Conservation (phyloP, 2,888 invertebrate genomes). For the Amiota communis region DNA sequence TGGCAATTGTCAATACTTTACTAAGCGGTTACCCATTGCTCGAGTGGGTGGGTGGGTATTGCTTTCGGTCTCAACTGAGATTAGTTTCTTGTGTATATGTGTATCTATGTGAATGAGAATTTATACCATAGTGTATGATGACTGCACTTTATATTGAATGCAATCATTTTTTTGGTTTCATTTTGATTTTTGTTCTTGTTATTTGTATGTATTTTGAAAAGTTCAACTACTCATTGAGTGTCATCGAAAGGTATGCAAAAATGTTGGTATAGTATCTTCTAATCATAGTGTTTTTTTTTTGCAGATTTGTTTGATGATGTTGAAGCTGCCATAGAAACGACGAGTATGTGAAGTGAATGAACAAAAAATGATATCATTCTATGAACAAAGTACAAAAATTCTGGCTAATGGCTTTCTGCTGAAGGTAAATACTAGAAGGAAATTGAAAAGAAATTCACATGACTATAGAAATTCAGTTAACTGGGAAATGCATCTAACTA, state of each 20-base stretch:
- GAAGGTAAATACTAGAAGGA: too few species aligned
- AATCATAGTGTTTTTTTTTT: neutral
- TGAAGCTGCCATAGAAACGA: neutral
- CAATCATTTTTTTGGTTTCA: neutral
- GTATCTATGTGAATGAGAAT: neutral
- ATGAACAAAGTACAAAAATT: too few species aligned
- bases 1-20: too few species aligned
- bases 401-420: too few species aligned
- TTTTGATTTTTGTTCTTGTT: neutral
- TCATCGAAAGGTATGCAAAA: too few species aligned
- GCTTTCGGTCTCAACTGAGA: conserved; percentile 1
- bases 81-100: neutral
- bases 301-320: neutral
- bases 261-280: neutral
- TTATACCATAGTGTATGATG: neutral
- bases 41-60: too few species aligned
- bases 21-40: too few species aligned
- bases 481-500: too few species aligned
- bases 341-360: too few species aligned
- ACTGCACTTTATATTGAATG: neutral
- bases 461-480: too few species aligned
- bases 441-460: too few species aligned
- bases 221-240: conserved; percentile 12
- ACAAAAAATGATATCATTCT: too few species aligned
- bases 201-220: conserved; percentile 24